Evolutionary conservation across 2,113 vertebrate species (phyloP).

Genomic region (Eublepharis macularius): DNA sequence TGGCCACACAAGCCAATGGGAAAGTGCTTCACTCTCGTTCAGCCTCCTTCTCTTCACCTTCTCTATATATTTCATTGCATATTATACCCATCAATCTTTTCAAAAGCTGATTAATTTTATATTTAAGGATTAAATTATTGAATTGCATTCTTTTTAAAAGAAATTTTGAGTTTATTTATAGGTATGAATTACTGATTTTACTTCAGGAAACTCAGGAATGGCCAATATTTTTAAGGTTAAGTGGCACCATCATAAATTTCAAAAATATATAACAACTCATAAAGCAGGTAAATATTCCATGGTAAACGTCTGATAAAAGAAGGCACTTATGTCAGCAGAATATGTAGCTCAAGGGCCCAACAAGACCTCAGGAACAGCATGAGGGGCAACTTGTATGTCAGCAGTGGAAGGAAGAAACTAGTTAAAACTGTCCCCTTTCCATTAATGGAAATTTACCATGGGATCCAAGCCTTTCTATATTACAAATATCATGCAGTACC

Average conservation of each 20-base stretch:
- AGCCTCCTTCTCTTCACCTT: background rate
- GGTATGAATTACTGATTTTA: background rate
- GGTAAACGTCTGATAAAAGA: no score
- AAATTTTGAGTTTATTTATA: background rate
- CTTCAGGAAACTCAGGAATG: background rate
- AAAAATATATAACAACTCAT: background rate
- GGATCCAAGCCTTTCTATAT: background rate
- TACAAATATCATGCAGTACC: background rate
- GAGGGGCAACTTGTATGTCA: no score
- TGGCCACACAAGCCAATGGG: no score
- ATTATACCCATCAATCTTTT: background rate
- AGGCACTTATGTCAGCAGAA: no score
- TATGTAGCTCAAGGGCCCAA: no score
- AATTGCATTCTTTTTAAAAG: background rate
- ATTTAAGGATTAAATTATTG: background rate
- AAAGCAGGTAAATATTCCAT: no score
- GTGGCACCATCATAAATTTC: background rate
- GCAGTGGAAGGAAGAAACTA: no score
- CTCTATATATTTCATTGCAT: background rate
- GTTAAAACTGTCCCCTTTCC: no score
- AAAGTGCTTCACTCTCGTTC: no score
- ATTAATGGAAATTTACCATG: no score
- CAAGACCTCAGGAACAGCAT: no score
- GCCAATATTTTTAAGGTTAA: background rate
- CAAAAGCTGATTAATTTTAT: background rate